A percentile compares a stretch with the other conserved stretches of the same genome.
phyloP scores from a whole-genome alignment of 64 coral and sea anemone species.

The Stylophora pistillata region DNA sequence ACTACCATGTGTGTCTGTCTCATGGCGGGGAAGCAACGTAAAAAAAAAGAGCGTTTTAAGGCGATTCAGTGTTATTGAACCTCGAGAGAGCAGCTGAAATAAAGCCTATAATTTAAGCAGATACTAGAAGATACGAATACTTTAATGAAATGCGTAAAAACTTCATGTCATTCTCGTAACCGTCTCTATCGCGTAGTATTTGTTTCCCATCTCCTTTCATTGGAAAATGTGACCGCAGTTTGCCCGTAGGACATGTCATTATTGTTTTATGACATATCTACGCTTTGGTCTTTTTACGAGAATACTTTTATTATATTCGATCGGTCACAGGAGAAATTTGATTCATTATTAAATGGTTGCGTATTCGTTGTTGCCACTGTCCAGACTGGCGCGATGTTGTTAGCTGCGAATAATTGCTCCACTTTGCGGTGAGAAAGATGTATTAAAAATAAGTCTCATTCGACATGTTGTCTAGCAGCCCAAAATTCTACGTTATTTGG shows the following conservation, averaged over 20 bases:
- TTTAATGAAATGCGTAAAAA: too few species aligned
- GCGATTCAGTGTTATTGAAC: too few species aligned
- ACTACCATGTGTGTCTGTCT: too few species aligned
- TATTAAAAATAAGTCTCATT: not conserved
- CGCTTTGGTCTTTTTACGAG: not conserved
- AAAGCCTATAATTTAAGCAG: too few species aligned
- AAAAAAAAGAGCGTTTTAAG: too few species aligned
- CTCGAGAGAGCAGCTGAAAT: too few species aligned
- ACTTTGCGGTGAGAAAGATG: not conserved
- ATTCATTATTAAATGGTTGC: not conserved
- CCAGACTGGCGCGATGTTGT: slow-evolving; percentile 3
- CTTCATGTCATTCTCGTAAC: not conserved
- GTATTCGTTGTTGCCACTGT: not conserved
- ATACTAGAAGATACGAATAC: too few species aligned
- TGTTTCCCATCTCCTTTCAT: not conserved
- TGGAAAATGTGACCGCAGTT: slow-evolving; percentile 27
- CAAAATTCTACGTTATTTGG: slow-evolving; percentile 15
- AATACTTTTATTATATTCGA: too few species aligned
- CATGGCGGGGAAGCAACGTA: too few species aligned
- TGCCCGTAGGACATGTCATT: not conserved
- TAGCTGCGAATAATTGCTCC: slow-evolving; percentile 5
- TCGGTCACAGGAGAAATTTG: not conserved
- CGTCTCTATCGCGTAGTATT: not conserved
- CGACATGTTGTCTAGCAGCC: not conserved
- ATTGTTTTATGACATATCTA: slow-evolving; percentile 1